Percentiles rank a stretch among this genome's conserved stretches.
Evolutionary conservation across 2,888 invertebrate species (phyloP).

Genomic region (Digitonthophagus gazella): DNA sequence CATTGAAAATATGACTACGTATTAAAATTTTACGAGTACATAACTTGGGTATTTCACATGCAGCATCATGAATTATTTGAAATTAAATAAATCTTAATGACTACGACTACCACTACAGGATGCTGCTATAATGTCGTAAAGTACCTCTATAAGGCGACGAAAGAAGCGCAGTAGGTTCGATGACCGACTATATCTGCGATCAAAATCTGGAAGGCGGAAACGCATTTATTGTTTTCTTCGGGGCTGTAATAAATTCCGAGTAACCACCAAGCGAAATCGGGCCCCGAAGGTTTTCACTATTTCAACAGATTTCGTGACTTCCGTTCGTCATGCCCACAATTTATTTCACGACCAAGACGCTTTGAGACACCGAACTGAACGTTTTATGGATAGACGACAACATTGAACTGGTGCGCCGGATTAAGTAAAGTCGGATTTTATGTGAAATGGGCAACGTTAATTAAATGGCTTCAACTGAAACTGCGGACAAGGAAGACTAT

Average conservation of each 20-base stretch:
- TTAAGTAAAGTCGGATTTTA: neutral
- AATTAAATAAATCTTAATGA: neutral
- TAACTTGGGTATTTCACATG: too few relatives aligned
- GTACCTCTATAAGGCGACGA: neutral
- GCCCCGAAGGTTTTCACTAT: neutral
- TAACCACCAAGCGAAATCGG: neutral
- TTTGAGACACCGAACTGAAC: neutral
- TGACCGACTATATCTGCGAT: neutral
- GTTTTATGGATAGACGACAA: neutral
- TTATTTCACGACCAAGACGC: neutral
- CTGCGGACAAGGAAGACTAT: neutral
- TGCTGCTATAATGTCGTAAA: neutral
- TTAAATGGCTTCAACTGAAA: neutral
- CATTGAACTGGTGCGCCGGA: neutral
- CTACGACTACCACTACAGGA: too few relatives aligned
- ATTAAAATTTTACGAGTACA: too few relatives aligned
- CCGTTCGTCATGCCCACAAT: neutral
- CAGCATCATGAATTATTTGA: neutral
- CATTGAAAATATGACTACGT: too few relatives aligned
- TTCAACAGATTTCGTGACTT: neutral
- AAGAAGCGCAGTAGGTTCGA: neutral
- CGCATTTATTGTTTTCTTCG: neutral
- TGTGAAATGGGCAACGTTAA: neutral
- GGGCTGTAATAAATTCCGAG: neutral
- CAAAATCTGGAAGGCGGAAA: neutral